Evolutionary conservation across 2,797 vertebrate species (phyloP).

Genomic region (Trematocara caparti): DNA sequence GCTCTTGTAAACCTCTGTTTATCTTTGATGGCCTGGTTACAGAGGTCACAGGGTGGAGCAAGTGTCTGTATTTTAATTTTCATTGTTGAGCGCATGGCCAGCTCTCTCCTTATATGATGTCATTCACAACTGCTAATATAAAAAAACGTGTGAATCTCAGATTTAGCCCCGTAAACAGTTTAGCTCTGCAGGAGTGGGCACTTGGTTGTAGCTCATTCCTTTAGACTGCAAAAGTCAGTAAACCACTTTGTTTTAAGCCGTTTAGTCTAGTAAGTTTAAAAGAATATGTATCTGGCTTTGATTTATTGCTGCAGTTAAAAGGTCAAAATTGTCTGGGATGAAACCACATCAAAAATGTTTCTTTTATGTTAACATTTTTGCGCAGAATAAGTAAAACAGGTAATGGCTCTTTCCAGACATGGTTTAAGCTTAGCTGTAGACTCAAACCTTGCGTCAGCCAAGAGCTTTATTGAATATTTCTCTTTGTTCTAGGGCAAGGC

Average conservation of each 20-base stretch:
- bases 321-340: neutral
- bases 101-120: neutral
- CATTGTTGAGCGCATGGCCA: neutral
- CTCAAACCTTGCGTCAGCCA: neutral
- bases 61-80: neutral
- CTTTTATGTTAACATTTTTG: neutral
- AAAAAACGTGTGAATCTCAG: neutral
- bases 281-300: neutral
- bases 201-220: neutral
- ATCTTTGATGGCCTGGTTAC: neutral
- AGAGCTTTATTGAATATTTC: neutral
- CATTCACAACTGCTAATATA: neutral
- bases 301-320: neutral
- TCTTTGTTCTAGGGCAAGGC: neutral
- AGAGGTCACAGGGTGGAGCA: neutral
- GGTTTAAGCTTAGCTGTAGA: neutral
- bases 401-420: neutral
- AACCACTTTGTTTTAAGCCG: neutral
- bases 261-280: neutral
- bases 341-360: neutral
- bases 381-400: neutral
- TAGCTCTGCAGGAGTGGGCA: neutral
- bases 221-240: neutral
- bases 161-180: neutral
- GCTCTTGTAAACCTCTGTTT: neutral